Evolutionary conservation across 2,888 invertebrate genomes (phyloP), one percentile per base, ranked within the genome.

Genomic region (Nephrocerus scutellatus): DNA sequence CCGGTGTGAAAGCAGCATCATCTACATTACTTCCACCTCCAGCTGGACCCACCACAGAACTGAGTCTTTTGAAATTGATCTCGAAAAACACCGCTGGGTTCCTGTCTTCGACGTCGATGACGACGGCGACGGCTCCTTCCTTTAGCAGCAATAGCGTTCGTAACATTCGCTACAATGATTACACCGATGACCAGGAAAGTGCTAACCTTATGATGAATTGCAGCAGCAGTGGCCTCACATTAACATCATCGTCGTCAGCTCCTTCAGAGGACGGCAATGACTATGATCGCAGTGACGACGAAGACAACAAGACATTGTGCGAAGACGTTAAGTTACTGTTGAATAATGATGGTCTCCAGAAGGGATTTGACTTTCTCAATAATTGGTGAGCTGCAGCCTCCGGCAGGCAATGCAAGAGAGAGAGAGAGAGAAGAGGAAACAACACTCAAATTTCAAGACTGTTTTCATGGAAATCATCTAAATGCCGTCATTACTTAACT

Each of bases 301-400:
- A 40, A 30, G 54, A 55, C 12, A 50, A 51, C 21, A 54, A 55
- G 22, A 46, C 53, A 7, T 33, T 53, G 5, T 53, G 50, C 29
- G 56, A 56, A 37, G 54, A 57, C 40, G 47, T 54, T 5, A 51
- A 54, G 29, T 36, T 55, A 30, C 42, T 59, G 20, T 43, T 54
- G 7, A 52, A 50, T 23, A 56, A 54, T 31, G 47, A 50, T 21
- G 52, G 49, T 36, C 37, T 57, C 14, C 48, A 52, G 18, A 57
- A 53, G 22, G 58, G 57, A 30, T 60, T 60, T 45, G 60, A 60
- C 44, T 60, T 60, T 49, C 51, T 60, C n/a, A 59, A 57, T 41
- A 60, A 60, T 39, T 60, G 58, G 60, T 60, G 54, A 53, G 31
- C 20, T 10, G 16, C 24, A 23, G n/a, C 16, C n/a, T n/a, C n/a